phyloP scores from a whole-genome alignment of 2,113 vertebrate genomes.

The Chloebia gouldiae region DNA sequence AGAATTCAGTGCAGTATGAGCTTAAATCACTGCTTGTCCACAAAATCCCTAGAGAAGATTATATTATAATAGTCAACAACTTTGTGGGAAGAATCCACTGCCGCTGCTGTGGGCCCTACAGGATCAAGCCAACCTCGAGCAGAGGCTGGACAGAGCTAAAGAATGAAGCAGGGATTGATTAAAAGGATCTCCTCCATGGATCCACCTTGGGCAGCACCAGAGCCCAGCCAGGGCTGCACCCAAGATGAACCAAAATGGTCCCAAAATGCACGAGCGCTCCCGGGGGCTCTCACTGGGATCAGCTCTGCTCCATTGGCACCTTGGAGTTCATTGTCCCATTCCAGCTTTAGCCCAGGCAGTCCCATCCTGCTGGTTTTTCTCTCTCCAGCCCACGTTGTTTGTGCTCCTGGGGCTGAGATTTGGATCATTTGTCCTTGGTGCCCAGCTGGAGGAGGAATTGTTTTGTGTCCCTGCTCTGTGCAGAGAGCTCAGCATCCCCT shows the following conservation, averaged over 20 bases:
- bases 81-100: background rate
- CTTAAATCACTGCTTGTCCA: background rate
- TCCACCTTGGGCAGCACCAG: background rate
- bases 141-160: background rate
- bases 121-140: background rate
- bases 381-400: background rate
- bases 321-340: background rate
- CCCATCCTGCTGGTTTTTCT: background rate
- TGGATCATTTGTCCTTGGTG: background rate
- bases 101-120: background rate
- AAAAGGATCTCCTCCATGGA: background rate
- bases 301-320: background rate
- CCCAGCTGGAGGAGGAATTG: background rate
- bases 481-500: background rate
- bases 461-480: background rate
- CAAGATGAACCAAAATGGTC: no score
- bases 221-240: no score
- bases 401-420: background rate
- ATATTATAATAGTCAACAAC: background rate
- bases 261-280: no score
- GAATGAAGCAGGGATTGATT: background rate
- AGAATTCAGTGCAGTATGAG: background rate
- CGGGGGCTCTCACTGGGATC: background rate
- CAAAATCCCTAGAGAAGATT: background rate
- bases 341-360: background rate